Base-by-base conservation (phyloP, 2,113 vertebrate species). In the Salvelinus sp. region DNA sequence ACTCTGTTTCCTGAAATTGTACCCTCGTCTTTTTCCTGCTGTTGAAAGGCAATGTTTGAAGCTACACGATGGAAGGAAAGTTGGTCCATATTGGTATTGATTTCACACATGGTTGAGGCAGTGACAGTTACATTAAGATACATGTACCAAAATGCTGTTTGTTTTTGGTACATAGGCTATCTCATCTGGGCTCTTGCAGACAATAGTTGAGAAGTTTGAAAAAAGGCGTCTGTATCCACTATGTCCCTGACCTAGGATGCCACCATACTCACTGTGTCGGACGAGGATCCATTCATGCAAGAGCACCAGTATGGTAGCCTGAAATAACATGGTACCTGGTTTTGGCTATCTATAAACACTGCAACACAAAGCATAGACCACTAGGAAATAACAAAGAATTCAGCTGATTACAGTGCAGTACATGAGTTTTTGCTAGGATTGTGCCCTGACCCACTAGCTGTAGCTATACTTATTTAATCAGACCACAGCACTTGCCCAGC, bases 51-150 rank as follows among this genome's bases (percentile, higher is more conserved):
- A 6, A 12, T 65, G 47, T 77, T 76, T 73, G 48, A 27, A 77
- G 54, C 63, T 66, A 68, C 74, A 38, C 63, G 5, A 72, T 30
- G 60, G 18, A 50, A 44, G 9, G 65, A 72, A 27, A 48, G 63
- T 9, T 33, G 47, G 25, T 76, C 74, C 64, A 60, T 50, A 76
- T 76, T 83, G 76, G 9, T 77, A 75, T 85, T 69, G 67, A 89
- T 87, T 76, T 75, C 54, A 67, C 30, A 48, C n/a, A 68, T 62
- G 50, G 38, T 10, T 72, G 54, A 74, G 57, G 68, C 50, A 38
- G 62, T 77, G n/a, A 73, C 28, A 74, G 74, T 73, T 48, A 72
- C 76, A 48, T 73, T 70, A 30, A 74, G 50, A 83, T 73, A 5
- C 77, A 72, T 58, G 44, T n/a, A 44, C 75, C 76, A 58, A 44